phyloP scores from a whole-genome alignment of 2,888 invertebrate genomes.

The Agriopis marginaria region DNA sequence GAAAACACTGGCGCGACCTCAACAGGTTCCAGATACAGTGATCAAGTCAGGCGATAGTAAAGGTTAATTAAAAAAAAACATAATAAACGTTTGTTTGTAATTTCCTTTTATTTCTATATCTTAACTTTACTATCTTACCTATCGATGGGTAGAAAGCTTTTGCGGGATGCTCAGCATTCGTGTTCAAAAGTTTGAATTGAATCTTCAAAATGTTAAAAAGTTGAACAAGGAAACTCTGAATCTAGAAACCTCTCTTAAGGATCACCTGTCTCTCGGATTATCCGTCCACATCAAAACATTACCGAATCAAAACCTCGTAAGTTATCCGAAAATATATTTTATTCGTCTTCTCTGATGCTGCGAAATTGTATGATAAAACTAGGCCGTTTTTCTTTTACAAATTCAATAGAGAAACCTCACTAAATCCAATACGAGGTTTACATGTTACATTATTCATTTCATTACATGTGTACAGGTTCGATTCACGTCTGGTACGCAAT shows the following conservation, averaged over 20 bases:
- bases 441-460: constrained; percentile 71
- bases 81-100: too few species aligned
- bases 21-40: too few species aligned
- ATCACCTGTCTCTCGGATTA: background rate
- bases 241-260: background rate
- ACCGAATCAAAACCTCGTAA: background rate
- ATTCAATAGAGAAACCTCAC: constrained; percentile 52
- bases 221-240: too few species aligned
- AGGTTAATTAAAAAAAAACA: too few species aligned
- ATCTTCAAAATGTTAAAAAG: too few species aligned
- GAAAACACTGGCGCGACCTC: too few species aligned
- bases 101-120: too few species aligned
- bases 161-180: too few species aligned
- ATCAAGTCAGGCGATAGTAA: too few species aligned
- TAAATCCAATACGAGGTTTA: constrained; percentile 66
- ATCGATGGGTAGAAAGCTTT: too few species aligned
- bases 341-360: constrained; percentile 19
- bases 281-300: background rate
- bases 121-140: too few species aligned
- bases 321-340: constrained; percentile 13
- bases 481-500: constrained; percentile 48
- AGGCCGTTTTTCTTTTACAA: constrained; percentile 47
- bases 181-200: too few species aligned
- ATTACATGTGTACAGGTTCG: constrained; percentile 54
- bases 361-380: constrained; percentile 37